Percentiles rank a stretch among this genome's conserved stretches.
Evolutionary conservation across 2,797 vertebrate genomes (phyloP).

Genomic region (Centroberyx gerrardi): DNA sequence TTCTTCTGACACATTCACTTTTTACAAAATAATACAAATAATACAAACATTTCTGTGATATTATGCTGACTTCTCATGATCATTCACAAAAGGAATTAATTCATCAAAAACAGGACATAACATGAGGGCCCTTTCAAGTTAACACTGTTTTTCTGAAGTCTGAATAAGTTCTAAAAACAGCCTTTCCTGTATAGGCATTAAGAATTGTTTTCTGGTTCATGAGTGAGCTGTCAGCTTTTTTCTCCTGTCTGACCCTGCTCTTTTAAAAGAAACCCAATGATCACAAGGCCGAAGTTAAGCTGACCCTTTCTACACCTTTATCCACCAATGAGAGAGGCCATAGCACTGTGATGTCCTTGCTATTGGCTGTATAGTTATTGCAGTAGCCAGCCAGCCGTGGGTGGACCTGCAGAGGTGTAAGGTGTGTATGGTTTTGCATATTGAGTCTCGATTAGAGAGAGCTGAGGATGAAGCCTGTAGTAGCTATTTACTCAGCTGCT

Average conservation of each 20-base stretch:
- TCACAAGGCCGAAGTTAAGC: not conserved
- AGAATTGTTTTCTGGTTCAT: not conserved
- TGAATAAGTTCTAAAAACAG: no score
- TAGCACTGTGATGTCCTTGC: not conserved
- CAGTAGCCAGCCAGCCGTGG: conserved; percentile 12
- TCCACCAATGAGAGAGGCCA: not conserved
- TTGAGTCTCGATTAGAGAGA: conserved; percentile 56
- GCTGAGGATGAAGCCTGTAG: conserved; percentile 9
- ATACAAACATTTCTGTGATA: not conserved
- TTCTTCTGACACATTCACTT: conserved; percentile 2
- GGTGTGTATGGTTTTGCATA: conserved; percentile 66
- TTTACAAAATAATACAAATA: no score
- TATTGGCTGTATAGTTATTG: not conserved
- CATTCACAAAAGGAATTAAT: not conserved
- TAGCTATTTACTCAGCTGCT: conserved; percentile 9
- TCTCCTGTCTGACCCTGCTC: not conserved
- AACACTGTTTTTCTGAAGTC: no score
- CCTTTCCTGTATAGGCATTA: no score
- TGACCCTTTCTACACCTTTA: not conserved
- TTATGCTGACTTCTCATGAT: not conserved
- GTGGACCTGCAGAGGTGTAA: conserved; percentile 40
- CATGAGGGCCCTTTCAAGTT: not conserved
- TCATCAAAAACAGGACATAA: not conserved
- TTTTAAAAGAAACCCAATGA: not conserved
- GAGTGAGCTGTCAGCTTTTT: not conserved